Percentiles rank a stretch among this genome's conserved stretches.
Conservation (phyloP, 1,140 invertebrate genomes). For the Ladona fulva region DNA sequence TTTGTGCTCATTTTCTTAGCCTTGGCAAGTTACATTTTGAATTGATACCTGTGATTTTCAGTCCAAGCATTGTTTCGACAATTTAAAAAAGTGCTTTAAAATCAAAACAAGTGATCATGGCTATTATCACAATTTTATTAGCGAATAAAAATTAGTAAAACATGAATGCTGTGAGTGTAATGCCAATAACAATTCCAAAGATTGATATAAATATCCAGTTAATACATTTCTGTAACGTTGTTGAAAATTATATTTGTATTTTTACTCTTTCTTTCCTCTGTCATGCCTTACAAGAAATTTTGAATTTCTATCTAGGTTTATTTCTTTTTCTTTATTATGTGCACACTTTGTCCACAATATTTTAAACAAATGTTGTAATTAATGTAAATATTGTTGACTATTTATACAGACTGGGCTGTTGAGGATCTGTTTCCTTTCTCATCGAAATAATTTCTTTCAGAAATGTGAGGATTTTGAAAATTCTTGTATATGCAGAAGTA, state of each 20-base stretch:
- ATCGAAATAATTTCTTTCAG: too few relatives aligned
- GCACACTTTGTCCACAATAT: neutral
- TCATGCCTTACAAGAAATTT: neutral
- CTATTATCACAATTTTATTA: neutral
- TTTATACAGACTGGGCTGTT: neutral
- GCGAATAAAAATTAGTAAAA: neutral
- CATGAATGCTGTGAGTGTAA: neutral
- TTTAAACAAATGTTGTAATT: neutral
- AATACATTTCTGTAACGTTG: neutral
- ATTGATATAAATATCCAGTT: neutral
- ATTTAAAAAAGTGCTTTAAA: neutral
- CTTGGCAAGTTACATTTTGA: neutral
- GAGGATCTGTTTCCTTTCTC: too few relatives aligned
- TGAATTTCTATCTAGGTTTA: neutral
- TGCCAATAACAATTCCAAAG: neutral
- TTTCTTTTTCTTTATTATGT: neutral
- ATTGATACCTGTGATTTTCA: neutral
- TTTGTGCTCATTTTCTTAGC: neutral
- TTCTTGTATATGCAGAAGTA: too few relatives aligned
- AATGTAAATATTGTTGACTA: neutral
- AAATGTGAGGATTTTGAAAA: too few relatives aligned
- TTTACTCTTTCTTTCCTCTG: neutral
- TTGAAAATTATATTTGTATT: neutral
- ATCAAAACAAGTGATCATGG: constrained; percentile 5
- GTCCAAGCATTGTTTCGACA: neutral